Base-by-base conservation (phyloP, 2,113 vertebrate genomes). In the Epinephelus lanceolatus region DNA sequence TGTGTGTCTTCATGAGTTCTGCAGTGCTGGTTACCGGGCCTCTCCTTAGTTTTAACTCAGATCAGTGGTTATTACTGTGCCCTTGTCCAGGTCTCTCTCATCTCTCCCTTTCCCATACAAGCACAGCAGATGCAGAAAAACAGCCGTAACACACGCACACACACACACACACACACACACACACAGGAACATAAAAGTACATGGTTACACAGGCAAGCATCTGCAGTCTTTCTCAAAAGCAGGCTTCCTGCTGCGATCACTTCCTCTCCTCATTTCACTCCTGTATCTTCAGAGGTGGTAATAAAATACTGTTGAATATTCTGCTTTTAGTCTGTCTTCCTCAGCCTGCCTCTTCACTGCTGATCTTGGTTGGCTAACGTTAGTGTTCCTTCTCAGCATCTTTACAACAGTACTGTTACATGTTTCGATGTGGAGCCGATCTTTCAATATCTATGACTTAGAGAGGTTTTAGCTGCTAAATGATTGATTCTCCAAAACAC, bases 41-140 rank as follows among this genome's bases (percentile, higher is more conserved):
- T 90, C 85, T 88, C 79, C 80, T 90, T 86, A 92, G 85, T 91
- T 91, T 93, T 89, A 87, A 84, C 84, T 93, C 87, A 88, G 91
- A 95, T 95, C 92, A 91, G 89, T 95, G 92, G 80, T 91, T 94
- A 94, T 94, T 94, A 94, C 90, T 75, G 84, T 84, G 91, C 86
- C 93, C 89, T 94, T 94, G 92, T 91, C 78, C 78, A 67, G 80
- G 81, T 67, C 59, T 80, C 82, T 84, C 77, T 84, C 76, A 19
- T 60, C n/a, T 37, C 63, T 56, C 75, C 19, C 53, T 52, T 83
- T 62, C 66, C 53, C 69, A 81, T 45, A 80, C 10, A 55, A 13
- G 37, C 37, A 71, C 49, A 63, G 42, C 49, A 65, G 23, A 55
- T 27, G 11, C 57, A 66, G 67, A 81, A 55, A 80, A 78, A 80